These are phyloP conservation scores for Dendrocincla fuliginosa DNA, from an alignment of 2,797 vertebrate genomes.

Conservation along the genomic window DNA sequence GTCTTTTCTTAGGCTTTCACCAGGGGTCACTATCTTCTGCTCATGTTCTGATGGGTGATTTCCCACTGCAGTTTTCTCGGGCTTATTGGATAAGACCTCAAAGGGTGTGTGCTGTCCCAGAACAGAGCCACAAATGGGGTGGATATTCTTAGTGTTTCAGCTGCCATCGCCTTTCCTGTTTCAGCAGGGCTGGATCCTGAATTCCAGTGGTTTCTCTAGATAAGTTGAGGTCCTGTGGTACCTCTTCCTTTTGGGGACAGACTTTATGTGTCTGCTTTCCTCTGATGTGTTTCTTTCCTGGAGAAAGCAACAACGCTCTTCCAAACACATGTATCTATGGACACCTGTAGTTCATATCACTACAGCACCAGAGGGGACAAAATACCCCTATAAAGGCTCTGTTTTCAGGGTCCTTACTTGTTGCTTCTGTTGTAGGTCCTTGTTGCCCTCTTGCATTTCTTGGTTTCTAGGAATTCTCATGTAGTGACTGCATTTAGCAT, in stretches of 20 bases:
- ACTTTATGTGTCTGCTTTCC: background rate
- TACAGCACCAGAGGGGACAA: background rate
- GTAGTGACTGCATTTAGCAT: background rate
- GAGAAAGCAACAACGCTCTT: background rate
- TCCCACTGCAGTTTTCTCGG: background rate
- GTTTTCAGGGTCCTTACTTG: background rate
- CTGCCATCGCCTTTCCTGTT: background rate
- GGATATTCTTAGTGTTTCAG: background rate
- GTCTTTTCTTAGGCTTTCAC: background rate
- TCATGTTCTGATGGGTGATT: background rate
- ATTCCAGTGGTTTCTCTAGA: background rate
- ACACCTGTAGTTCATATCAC: background rate
- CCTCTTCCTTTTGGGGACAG: background rate
- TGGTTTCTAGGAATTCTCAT: background rate
- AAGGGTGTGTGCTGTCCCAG: background rate
- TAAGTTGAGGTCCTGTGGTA: background rate
- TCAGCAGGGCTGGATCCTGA: background rate
- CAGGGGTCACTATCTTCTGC: background rate
- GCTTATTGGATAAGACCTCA: background rate
- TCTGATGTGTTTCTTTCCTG: background rate
- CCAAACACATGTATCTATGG: background rate
- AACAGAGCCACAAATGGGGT: background rate
- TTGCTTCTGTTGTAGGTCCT: background rate
- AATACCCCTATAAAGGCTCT: background rate
- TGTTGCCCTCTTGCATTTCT: background rate